Percentiles rank a stretch among this genome's conserved stretches.
These are phyloP conservation scores for Apistogramma diplotaenia DNA, from an alignment of 2,113 vertebrate species.

Conservation along the genomic window DNA sequence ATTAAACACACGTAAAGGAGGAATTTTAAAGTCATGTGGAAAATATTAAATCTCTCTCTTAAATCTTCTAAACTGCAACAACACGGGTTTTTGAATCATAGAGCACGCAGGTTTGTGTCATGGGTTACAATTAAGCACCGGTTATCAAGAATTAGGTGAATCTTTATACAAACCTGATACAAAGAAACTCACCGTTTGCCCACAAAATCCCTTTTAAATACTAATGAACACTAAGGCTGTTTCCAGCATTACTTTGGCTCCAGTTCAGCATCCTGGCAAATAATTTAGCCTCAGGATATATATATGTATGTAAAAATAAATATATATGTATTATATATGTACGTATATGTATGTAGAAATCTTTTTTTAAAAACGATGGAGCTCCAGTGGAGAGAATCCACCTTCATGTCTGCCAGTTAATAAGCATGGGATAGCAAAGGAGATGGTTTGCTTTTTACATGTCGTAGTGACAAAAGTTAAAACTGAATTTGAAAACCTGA, in stretches of 20 bases:
- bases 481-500: not conserved
- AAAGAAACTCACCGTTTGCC: not conserved
- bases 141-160: too few species aligned
- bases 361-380: not conserved
- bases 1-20: not conserved
- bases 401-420: not conserved
- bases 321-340: too few species aligned
- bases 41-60: not conserved
- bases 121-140: too few species aligned
- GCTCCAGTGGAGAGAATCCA: not conserved
- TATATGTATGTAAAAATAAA: too few species aligned
- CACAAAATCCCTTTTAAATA: not conserved
- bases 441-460: not conserved
- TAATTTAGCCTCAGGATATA: too few species aligned
- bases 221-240: too few species aligned
- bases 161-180: not conserved
- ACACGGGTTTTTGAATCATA: not conserved
- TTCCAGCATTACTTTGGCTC: too few species aligned
- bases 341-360: too few species aligned
- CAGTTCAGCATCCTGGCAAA: too few species aligned
- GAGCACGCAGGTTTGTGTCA: not conserved
- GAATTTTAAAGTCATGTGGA: not conserved
- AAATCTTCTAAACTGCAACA: not conserved
- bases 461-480: not conserved
- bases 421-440: not conserved